Percentiles rank a stretch among this genome's conserved stretches.
Conservation (phyloP, 2,113 vertebrate species). For the Gulo gulo region DNA sequence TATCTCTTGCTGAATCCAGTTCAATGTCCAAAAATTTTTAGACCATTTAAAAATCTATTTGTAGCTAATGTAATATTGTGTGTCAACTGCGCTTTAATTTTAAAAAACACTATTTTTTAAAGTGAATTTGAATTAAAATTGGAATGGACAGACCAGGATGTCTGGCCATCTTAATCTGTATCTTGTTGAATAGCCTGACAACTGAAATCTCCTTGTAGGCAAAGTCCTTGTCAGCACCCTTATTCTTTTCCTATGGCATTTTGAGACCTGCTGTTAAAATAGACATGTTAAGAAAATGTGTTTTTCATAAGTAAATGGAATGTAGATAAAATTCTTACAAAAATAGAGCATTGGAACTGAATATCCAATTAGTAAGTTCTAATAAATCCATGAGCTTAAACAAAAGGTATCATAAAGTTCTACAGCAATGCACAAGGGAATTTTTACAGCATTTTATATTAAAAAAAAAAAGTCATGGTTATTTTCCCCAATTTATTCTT, state of each 20-base stretch:
- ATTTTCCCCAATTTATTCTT: constrained; percentile 32
- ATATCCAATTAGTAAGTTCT: not conserved
- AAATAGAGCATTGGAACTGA: constrained; percentile 32
- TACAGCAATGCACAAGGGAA: constrained; percentile 41
- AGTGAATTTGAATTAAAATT: not conserved
- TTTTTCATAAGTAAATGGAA: constrained; percentile 4
- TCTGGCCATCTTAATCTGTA: not conserved
- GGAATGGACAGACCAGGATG: not conserved
- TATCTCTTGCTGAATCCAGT: not conserved
- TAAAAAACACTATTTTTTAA: not conserved
- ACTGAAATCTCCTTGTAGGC: not conserved
- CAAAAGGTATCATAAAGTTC: constrained; percentile 15
- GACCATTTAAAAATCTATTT: constrained; percentile 4
- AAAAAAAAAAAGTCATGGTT: not conserved
- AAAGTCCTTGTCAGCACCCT: not conserved
- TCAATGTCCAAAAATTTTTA: not conserved
- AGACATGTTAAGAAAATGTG: not conserved
- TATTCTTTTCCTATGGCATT: constrained; percentile 13
- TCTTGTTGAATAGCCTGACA: not conserved
- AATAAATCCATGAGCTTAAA: constrained; percentile 42
- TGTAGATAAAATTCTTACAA: constrained; percentile 24
- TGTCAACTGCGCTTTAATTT: not conserved
- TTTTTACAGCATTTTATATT: constrained; percentile 33
- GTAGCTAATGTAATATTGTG: not conserved
- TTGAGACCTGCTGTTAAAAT: not conserved